These are phyloP conservation scores for Oncorhynchus nerka DNA, from an alignment of 2,113 vertebrate species.

Conservation along the genomic window DNA sequence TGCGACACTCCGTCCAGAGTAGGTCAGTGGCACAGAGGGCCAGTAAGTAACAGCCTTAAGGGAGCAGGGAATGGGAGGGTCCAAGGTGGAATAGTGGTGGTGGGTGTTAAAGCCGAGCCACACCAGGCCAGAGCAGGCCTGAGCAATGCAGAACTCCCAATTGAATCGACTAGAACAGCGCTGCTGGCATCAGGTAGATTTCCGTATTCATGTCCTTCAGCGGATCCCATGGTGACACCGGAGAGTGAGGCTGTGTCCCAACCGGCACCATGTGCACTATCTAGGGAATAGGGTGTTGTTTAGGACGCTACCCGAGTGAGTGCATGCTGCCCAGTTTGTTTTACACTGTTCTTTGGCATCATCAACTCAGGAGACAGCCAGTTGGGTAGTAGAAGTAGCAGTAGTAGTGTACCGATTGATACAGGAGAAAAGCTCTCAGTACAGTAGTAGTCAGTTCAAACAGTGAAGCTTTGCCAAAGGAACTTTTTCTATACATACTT, in stretches of 20 bases:
- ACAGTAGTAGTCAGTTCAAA: slow-evolving; percentile 44
- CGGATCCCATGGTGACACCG: too few species aligned
- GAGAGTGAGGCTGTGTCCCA: neutral
- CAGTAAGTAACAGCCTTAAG: too few species aligned
- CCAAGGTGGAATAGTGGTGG: too few species aligned
- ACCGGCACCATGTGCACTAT: too few species aligned
- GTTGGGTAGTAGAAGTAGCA: slow-evolving; percentile 9
- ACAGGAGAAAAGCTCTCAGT: neutral
- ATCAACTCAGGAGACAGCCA: slow-evolving; percentile 49
- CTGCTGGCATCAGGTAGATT: too few species aligned
- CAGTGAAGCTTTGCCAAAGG: slow-evolving; percentile 60
- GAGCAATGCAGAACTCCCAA: too few species aligned
- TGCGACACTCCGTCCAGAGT: neutral
- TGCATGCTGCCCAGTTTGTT: slow-evolving; percentile 43
- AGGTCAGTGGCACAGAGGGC: neutral
- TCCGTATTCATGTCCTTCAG: too few species aligned
- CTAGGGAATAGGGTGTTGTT: too few species aligned
- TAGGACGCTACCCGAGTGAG: neutral
- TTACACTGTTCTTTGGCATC: slow-evolving; percentile 70
- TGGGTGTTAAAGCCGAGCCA: too few species aligned
- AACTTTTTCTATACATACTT: slow-evolving; percentile 44
- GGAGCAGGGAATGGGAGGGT: too few species aligned
- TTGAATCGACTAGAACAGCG: too few species aligned
- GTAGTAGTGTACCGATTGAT: slow-evolving; percentile 2
- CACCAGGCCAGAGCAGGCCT: too few species aligned